Conservation (phyloP, 1,140 invertebrate species). For the Apis cerana region DNA sequence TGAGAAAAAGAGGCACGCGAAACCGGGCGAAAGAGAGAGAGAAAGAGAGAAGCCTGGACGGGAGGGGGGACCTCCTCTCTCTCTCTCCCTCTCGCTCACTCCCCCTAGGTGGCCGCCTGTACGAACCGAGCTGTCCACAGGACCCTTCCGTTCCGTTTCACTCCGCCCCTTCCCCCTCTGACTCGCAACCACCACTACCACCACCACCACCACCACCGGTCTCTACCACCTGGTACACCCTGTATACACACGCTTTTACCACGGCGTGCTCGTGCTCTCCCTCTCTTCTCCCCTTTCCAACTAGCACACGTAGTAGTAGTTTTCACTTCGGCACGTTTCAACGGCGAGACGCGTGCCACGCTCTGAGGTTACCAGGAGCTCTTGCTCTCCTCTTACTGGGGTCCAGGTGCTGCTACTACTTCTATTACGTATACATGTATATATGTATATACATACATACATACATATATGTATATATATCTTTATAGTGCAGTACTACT, state of each 20-base stretch:
- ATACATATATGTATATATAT: too few species aligned
- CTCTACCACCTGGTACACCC: conserved; percentile 57
- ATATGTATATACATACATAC: too few species aligned
- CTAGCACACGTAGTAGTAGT: too few species aligned
- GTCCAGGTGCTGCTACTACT: conserved; percentile 59
- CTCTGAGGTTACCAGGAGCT: conserved; percentile 9
- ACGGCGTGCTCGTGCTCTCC: background rate
- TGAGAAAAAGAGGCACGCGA: conserved; percentile 19
- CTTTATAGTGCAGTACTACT: too few species aligned
- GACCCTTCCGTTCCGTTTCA: conserved; percentile 55
- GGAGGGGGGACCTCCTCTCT: background rate
- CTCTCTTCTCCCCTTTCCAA: background rate
- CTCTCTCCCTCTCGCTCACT: conserved; percentile 33
- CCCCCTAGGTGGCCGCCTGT: conserved; percentile 27
- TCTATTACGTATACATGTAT: too few species aligned
- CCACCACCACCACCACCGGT: conserved; percentile 47
- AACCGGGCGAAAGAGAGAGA: conserved; percentile 26
- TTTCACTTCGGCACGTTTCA: too few species aligned
- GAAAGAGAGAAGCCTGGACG: conserved; percentile 37
- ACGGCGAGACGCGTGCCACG: conserved; percentile 47
- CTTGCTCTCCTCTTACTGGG: conserved; percentile 23
- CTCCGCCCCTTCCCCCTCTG: conserved; percentile 50
- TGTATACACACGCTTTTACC: conserved; percentile 24
- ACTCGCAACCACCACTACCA: conserved; percentile 30
- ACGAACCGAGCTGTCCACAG: conserved; percentile 34